Evolutionary conservation across 2,888 invertebrate genomes (phyloP), one percentile per base, ranked within the genome.

Genomic region (Ernsta delagoae): DNA sequence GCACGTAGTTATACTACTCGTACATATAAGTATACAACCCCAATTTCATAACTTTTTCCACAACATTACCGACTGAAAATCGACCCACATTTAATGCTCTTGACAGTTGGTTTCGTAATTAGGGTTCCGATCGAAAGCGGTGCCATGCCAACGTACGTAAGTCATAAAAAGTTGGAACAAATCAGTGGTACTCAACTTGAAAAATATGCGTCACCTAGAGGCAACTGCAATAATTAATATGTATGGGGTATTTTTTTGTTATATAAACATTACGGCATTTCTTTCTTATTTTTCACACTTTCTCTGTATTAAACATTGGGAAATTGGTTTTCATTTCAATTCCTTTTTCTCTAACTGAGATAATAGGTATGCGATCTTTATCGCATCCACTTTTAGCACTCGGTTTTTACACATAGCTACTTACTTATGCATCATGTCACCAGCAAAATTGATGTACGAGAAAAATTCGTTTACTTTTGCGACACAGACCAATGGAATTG

Each of bases 61-160:
- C 64, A 64, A 64, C 64, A 59, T 50, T 63, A 68, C 62, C 41
- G 50, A 59, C 39, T 63, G 68, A 68, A 68, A 57, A 68, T 39
- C 62, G 57, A 57, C 62, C 67, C 56, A 67, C 61, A 67, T 67
- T 67, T 67, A 67, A 64, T 70, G 70, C 68, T 61, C 61, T 66
- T 71, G 68, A 71, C 73, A 70, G 68, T 71, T 73, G 68, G 63
- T 65, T 60, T 41, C 65, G 69, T 71, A 71, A 71, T 73, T 70
- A 69, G 71, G 71, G 54, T 56, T 56, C 57, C 41, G 63, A 63
- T 68, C 59, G 65, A 66, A 43, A 72, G 53, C 56, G 65, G 54
- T 67, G 50, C 60, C 60, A 34, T 59, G 72, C 63, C 48, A 53
- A 68, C 59, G 53, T 70, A 68, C 56, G 39, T 70, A 70, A 71